Evolutionary conservation across 1,140 invertebrate species (phyloP).

Genomic region (Drosophila busckii): DNA sequence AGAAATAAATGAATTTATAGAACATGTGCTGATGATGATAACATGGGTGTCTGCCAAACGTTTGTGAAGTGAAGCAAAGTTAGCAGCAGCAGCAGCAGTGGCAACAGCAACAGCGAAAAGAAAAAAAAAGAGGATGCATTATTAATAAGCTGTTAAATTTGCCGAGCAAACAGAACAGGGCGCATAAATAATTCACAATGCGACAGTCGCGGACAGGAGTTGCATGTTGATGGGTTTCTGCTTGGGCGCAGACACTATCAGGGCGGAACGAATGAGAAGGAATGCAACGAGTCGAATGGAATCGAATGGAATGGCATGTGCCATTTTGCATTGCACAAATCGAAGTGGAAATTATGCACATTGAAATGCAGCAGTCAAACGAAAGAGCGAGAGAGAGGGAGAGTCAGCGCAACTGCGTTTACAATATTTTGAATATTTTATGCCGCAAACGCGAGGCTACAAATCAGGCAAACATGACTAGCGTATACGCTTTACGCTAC

Average conservation of each 20-base stretch:
- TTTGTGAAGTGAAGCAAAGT: conserved; percentile 14
- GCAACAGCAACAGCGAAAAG: conserved; percentile 47
- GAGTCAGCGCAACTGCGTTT: too few relatives aligned
- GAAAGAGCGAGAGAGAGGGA: too few relatives aligned
- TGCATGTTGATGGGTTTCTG: background rate
- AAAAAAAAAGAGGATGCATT: conserved; percentile 71
- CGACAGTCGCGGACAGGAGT: conserved; percentile 2
- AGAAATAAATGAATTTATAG: conserved; percentile 24
- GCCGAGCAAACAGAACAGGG: conserved; percentile 68
- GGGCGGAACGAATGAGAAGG: background rate
- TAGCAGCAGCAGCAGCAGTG: conserved; percentile 50
- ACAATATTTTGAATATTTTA: conserved; percentile 76
- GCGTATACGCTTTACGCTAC: conserved; percentile 25
- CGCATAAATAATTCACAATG: conserved; percentile 62
- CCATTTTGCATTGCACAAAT: conserved; percentile 47
- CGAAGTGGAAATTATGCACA: conserved; percentile 73
- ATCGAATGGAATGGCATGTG: conserved; percentile 9
- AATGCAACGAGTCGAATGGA: background rate
- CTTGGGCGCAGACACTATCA: too few relatives aligned
- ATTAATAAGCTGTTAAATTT: conserved; percentile 77
- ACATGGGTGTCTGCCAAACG: background rate
- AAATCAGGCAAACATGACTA: background rate
- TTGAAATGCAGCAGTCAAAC: conserved; percentile 38
- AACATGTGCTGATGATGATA: background rate
- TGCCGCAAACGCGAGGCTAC: conserved; percentile 23